A percentile compares a stretch with the other conserved stretches of the same genome.
Conservation (phyloP, 92 coral and sea anemone species). For the Phenganax subtilis region DNA sequence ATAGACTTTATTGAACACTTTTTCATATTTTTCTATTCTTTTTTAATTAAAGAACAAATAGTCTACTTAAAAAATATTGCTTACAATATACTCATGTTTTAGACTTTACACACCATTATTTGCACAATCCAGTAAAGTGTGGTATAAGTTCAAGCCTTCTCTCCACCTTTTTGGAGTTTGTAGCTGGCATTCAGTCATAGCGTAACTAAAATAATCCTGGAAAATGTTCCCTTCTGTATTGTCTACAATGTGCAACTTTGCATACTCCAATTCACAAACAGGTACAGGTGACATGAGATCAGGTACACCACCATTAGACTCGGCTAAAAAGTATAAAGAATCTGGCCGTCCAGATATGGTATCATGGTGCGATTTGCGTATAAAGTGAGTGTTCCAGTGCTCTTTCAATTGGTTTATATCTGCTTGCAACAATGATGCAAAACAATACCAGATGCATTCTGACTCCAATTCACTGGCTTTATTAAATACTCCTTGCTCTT, state of each 20-base stretch:
- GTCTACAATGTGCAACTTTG: slow-evolving; percentile 51
- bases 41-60: too few species aligned
- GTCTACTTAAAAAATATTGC: too few species aligned
- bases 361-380: slow-evolving; percentile 7
- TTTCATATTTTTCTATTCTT: too few species aligned
- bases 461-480: background rate
- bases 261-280: slow-evolving; percentile 43
- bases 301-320: slow-evolving; percentile 7
- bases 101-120: slow-evolving; percentile 14
- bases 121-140: slow-evolving; percentile 38
- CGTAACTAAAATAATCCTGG: slow-evolving; percentile 53
- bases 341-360: slow-evolving; percentile 14
- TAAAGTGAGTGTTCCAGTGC: slow-evolving; percentile 8
- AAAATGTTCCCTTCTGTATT: slow-evolving; percentile 40
- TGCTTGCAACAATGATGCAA: slow-evolving; percentile 17
- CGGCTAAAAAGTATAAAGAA: slow-evolving; percentile 15
- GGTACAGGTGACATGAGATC: slow-evolving; percentile 47
- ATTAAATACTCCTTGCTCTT: background rate
- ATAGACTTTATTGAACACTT: too few species aligned
- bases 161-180: slow-evolving; percentile 46
- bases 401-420: slow-evolving; percentile 12
- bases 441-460: slow-evolving; percentile 27
- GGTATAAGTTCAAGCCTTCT: slow-evolving; percentile 39
- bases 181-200: slow-evolving; percentile 44
- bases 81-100: background rate